A percentile compares a stretch with the other conserved stretches of the same genome.
Conservation (phyloP, 2,888 invertebrate species). For the Tenthredo mesomela region DNA sequence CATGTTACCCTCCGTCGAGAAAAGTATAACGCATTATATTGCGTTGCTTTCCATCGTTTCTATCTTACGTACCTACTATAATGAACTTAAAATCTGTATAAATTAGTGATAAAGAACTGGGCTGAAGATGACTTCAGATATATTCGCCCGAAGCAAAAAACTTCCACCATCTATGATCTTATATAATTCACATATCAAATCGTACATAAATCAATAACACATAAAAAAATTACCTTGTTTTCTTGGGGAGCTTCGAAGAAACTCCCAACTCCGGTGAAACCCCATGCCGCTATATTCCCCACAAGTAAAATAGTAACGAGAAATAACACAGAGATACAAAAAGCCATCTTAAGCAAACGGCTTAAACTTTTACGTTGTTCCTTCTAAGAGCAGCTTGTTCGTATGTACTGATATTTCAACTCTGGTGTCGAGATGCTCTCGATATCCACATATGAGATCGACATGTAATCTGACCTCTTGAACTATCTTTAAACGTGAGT, state of each 20-base stretch:
- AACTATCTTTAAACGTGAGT: constrained; percentile 19
- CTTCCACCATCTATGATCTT: background rate
- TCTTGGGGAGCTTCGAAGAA: background rate
- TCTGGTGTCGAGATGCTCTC: constrained; percentile 12
- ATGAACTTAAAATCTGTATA: too few relatives aligned
- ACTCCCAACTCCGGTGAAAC: background rate
- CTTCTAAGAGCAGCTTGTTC: background rate
- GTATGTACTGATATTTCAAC: background rate
- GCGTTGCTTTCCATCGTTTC: background rate
- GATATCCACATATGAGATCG: background rate
- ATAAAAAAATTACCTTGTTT: constrained; percentile 19
- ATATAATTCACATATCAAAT: background rate
- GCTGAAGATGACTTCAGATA: background rate
- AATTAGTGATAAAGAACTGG: background rate
- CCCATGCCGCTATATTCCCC: constrained; percentile 22
- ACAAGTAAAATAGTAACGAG: background rate
- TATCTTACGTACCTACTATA: background rate
- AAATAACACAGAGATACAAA: background rate
- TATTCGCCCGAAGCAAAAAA: background rate
- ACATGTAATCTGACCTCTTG: constrained; percentile 27
- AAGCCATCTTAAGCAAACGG: background rate
- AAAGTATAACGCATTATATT: background rate
- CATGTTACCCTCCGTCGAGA: background rate
- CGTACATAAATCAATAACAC: background rate
- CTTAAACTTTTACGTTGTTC: background rate